Evolutionary conservation across 1,140 invertebrate genomes (phyloP).

Genomic region (Steinernema khuongi): DNA sequence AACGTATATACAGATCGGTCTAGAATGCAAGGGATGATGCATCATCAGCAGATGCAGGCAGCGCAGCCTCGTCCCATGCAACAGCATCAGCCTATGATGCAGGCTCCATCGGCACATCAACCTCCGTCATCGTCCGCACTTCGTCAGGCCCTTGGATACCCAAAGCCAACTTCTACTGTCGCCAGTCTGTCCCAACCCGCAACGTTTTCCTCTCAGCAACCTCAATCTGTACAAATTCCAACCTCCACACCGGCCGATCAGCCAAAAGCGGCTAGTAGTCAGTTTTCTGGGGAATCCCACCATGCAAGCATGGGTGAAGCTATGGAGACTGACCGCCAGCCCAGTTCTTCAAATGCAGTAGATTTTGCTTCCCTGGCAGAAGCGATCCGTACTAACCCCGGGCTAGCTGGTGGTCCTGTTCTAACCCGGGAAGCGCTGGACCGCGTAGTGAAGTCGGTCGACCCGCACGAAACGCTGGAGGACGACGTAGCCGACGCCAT

Average conservation of each 20-base stretch:
- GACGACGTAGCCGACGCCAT: slow-evolving; percentile 10
- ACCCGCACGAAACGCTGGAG: slow-evolving; percentile 2
- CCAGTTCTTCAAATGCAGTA: background rate
- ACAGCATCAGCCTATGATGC: background rate
- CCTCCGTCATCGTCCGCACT: background rate
- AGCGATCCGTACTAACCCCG: background rate
- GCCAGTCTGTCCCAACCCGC: background rate
- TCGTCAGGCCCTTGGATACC: background rate
- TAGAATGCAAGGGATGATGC: background rate
- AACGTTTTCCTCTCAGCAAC: background rate
- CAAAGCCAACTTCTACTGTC: background rate
- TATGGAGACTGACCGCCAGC: background rate
- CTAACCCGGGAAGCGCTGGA: background rate
- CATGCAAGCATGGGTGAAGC: background rate
- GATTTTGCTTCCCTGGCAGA: background rate
- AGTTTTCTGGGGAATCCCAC: background rate
- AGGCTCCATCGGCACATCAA: background rate
- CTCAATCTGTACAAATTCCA: background rate
- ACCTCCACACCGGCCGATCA: background rate
- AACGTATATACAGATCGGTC: background rate
- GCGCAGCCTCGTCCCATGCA: background rate
- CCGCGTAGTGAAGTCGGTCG: background rate
- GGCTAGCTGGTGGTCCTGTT: background rate
- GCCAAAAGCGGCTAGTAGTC: background rate
- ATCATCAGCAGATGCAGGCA: background rate